phyloP scores from a whole-genome alignment of 2,113 vertebrate species.

The Thunnus thynnus region DNA sequence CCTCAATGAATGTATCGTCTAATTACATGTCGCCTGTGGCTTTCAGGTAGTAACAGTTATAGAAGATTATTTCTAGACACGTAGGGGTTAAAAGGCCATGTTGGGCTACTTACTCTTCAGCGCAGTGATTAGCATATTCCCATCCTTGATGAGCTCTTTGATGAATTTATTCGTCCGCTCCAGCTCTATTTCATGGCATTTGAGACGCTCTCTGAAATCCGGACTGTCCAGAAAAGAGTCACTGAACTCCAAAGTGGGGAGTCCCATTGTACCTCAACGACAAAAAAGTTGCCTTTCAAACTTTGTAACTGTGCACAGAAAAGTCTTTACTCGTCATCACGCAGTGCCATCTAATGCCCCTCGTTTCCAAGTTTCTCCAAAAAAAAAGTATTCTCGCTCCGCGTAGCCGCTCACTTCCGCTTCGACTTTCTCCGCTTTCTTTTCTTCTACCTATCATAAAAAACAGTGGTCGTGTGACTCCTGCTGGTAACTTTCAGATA shows the following conservation, averaged over 20 bases:
- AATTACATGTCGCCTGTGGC: conserved; percentile 30
- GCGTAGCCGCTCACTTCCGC: conserved; percentile 74
- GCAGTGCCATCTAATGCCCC: conserved; percentile 31
- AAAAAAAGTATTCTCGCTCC: conserved; percentile 57
- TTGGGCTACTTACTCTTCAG: conserved; percentile 90
- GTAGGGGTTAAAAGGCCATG: neutral
- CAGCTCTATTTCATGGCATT: conserved; percentile 96
- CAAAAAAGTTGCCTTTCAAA: neutral
- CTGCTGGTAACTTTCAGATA: conserved; percentile 77
- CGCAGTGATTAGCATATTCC: conserved; percentile 93
- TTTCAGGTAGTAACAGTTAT: conserved; percentile 26
- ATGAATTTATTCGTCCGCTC: conserved; percentile 98
- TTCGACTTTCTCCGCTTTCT: conserved; percentile 44
- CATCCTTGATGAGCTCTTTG: conserved; percentile 97
- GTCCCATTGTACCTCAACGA: conserved; percentile 86
- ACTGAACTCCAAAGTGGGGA: conserved; percentile 97
- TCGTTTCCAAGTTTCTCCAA: conserved; percentile 27
- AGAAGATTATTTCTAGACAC: neutral
- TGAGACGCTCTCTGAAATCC: conserved; percentile 96
- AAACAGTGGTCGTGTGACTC: conserved; percentile 78
- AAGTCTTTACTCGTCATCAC: conserved; percentile 48
- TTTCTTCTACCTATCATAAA: conserved; percentile 27
- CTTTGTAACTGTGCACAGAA: neutral
- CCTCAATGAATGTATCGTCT: conserved; percentile 36
- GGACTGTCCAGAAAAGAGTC: conserved; percentile 96